Evolutionary conservation across 1,140 invertebrate species (phyloP), one percentile per base, ranked within the genome.

Genomic region (Lepidostoma basale): DNA sequence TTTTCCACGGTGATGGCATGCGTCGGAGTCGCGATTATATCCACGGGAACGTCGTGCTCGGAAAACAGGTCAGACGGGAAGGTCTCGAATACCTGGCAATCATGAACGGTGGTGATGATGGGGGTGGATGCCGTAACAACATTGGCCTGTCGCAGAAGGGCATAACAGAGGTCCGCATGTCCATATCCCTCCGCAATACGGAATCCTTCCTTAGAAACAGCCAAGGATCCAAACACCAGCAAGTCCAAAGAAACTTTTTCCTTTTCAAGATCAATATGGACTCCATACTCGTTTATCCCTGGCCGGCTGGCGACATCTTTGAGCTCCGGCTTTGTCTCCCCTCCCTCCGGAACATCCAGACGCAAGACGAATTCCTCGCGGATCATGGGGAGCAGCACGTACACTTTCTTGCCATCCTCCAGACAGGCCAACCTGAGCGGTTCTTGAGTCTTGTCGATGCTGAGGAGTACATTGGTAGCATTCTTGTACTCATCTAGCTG

Each of bases 151-250:
- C 85, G 85, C 82, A 94, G 88, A 74, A 94, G 86, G 0, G 89
- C 92, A 81, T 89, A 94, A 76, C 93, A 92, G 67, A 95, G 78
- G 77, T 95, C 92, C 44, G 89, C 89, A 77, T 90, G 94, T 0
- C 92, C 92, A 83, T 91, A 88, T 62, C 92, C 93, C 81, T 94
- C 93, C 10, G 93, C 93, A 79, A 95, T 92, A 69, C 92, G 87
- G 72, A 86, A 85, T 73, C 92, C 92, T 76, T 89, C 85, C 67
- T 86, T 89, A 68, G 91, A 92, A 8, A 94, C 92, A 10, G 92
- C 92, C 4, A 94, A 90, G 10, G 91, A 92, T 18, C 93, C 92
- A 77, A 93, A 82, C 33, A 95, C 85, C 36, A 94, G 83, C 30
- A 94, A 76, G 78, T 95, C 92, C 30, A 94, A 26, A n/a, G n/a